Conservation (phyloP, 2,113 vertebrate genomes). For the Centropus unirufus region DNA sequence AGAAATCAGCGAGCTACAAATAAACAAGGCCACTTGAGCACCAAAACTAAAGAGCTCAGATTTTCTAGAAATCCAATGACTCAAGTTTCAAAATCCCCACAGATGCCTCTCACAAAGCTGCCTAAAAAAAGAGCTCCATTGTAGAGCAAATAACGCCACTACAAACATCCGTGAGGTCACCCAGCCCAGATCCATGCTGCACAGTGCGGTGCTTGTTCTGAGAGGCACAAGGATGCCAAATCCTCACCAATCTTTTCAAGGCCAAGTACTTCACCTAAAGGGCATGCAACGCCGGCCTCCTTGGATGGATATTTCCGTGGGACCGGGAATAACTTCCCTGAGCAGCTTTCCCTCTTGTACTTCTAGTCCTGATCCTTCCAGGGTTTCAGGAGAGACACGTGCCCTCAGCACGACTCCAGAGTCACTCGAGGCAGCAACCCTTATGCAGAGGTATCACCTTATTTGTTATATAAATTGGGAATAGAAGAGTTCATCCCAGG, state of each 20-base stretch:
- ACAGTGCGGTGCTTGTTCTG: not conserved
- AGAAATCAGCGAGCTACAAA: too few relatives aligned
- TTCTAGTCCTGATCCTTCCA: not conserved
- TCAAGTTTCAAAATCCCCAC: too few relatives aligned
- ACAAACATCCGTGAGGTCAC: not conserved
- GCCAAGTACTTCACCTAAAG: not conserved
- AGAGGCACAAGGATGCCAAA: not conserved
- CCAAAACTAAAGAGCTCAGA: too few relatives aligned
- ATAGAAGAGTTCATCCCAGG: not conserved
- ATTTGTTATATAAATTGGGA: not conserved
- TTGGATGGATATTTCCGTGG: not conserved
- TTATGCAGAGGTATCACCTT: not conserved
- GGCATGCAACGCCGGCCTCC: fast-evolving
- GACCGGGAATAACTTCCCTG: not conserved
- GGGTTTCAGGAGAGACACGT: not conserved
- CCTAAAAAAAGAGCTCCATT: too few relatives aligned
- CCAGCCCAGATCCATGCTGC: not conserved
- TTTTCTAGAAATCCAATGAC: too few relatives aligned
- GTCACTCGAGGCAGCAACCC: not conserved
- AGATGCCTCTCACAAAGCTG: too few relatives aligned
- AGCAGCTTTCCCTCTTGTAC: not conserved
- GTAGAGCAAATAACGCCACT: not conserved
- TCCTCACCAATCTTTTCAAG: not conserved
- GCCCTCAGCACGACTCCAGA: not conserved
- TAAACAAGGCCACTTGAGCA: too few relatives aligned